Evolutionary conservation across 1,140 invertebrate genomes (phyloP).

Genomic region (Pantala flavescens): DNA sequence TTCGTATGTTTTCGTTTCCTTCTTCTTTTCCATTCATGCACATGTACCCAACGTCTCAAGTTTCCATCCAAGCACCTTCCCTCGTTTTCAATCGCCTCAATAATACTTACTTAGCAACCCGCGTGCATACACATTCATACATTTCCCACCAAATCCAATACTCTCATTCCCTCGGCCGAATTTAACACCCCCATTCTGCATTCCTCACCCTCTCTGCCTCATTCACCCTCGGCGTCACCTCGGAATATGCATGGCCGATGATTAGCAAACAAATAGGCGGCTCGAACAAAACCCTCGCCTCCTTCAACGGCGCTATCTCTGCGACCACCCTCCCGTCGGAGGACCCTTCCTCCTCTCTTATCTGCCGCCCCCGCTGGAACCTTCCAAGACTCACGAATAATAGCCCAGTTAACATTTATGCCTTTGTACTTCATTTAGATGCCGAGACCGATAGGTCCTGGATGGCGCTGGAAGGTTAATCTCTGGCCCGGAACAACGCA

Average conservation of each 20-base stretch:
- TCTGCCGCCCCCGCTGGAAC: not conserved
- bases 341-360: not conserved
- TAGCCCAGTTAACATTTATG: constrained; percentile 24
- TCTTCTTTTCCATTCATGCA: too few species aligned
- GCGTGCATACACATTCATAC: too few species aligned
- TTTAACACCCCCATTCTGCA: too few species aligned
- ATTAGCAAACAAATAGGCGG: constrained; percentile 5
- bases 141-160: too few species aligned
- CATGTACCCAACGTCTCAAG: too few species aligned
- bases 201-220: not conserved
- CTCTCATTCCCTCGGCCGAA: too few species aligned
- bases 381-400: constrained; percentile 18
- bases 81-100: too few species aligned
- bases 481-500: constrained; percentile 21
- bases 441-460: constrained; percentile 16
- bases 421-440: constrained; percentile 24
- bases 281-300: constrained; percentile 3
- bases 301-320: not conserved
- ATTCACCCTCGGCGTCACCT: not conserved
- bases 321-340: not conserved
- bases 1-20: too few species aligned
- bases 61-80: too few species aligned
- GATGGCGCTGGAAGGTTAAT: constrained; percentile 19
- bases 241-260: constrained; percentile 7
- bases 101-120: too few species aligned